Conservation (phyloP, 2,113 vertebrate genomes). For the Cathartes aura region DNA sequence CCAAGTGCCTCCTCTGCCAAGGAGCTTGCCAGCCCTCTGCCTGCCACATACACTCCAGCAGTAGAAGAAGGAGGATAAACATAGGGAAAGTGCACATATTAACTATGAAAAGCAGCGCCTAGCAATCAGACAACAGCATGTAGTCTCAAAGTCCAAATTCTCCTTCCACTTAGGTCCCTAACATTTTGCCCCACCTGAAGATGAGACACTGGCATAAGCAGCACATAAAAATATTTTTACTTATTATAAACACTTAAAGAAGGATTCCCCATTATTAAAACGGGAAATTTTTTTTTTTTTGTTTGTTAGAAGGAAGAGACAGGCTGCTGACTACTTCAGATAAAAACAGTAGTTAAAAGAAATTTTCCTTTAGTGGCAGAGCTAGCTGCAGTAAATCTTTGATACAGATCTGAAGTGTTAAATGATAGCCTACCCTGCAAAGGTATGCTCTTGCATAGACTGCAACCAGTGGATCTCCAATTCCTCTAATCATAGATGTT, state of each 20-base stretch:
- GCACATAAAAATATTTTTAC: neutral
- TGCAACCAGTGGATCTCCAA: constrained; percentile 94
- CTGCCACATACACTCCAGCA: neutral
- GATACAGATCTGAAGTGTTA: neutral
- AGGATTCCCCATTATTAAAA: neutral
- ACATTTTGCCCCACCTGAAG: neutral
- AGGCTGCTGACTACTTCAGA: neutral
- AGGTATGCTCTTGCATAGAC: constrained; percentile 96
- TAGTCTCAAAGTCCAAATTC: neutral
- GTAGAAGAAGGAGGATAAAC: neutral
- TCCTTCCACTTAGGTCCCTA: neutral
- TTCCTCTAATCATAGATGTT: constrained; percentile 92
- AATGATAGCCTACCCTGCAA: constrained; percentile 85
- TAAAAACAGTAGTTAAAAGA: neutral
- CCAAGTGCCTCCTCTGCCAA: neutral
- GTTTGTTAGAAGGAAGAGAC: neutral
- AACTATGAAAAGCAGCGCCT: neutral
- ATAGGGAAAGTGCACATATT: neutral
- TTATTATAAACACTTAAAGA: neutral
- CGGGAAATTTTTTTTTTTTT: neutral
- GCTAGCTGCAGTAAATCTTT: neutral
- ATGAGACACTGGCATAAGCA: neutral
- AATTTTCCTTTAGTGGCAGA: neutral
- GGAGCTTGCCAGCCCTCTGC: neutral
- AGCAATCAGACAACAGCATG: neutral